Evolutionary conservation across 2,888 invertebrate species (phyloP).

Genomic region (Agrotis clavis): DNA sequence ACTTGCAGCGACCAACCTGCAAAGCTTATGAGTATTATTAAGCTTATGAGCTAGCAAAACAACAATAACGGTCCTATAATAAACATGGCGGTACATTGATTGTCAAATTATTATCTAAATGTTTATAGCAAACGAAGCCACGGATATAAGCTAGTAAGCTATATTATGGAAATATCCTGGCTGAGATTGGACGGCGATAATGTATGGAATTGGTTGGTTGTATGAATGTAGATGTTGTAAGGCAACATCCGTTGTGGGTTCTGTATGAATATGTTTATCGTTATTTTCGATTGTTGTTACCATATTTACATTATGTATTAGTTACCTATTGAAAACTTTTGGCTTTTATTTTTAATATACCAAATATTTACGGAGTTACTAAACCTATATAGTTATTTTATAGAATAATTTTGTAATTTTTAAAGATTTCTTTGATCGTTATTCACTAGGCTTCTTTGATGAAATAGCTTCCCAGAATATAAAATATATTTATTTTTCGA

Average conservation of each 20-base stretch:
- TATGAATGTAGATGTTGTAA: constrained; percentile 18
- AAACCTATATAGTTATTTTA: too few relatives aligned
- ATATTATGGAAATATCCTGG: constrained; percentile 48
- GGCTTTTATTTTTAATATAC: too few relatives aligned
- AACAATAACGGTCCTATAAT: too few relatives aligned
- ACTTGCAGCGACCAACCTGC: too few relatives aligned
- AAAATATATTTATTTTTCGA: too few relatives aligned
- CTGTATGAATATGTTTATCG: constrained; percentile 17
- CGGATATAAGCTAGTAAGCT: too few relatives aligned
- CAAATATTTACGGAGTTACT: too few relatives aligned
- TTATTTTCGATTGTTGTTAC: background rate
- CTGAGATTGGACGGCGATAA: constrained; percentile 46
- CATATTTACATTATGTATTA: background rate
- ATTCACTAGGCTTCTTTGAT: background rate
- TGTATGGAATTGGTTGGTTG: constrained; percentile 38
- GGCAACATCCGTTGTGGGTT: constrained; percentile 25
- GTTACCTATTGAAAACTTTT: background rate
- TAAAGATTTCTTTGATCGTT: background rate
- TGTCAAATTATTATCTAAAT: too few relatives aligned
- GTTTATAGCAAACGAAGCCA: too few relatives aligned
- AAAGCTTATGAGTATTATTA: too few relatives aligned
- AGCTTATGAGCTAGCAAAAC: too few relatives aligned
- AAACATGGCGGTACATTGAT: too few relatives aligned
- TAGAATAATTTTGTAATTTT: background rate
- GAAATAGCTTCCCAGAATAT: background rate